Base-by-base conservation (phyloP, 2,797 vertebrate species). In the Smutsia gigantea region DNA sequence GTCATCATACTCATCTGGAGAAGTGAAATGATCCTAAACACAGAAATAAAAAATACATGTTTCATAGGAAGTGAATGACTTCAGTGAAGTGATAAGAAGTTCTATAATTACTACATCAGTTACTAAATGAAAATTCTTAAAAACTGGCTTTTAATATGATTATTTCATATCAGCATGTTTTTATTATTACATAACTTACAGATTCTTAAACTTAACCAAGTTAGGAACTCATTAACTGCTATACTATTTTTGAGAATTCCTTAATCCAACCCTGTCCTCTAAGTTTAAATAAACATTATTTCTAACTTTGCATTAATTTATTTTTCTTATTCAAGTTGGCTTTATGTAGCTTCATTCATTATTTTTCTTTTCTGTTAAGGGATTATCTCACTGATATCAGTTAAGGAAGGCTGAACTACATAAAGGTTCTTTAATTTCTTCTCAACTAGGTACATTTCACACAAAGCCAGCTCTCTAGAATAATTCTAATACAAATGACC, bases 1-100 rank as follows among this genome's bases (percentile, higher is more conserved):
- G 97, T 99, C 99, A 12, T 99, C 99, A 2, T 99, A 99, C 92
- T 99, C 99, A 87, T 99, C 99, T 0, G 99, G 99, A 96, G 99
- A 99, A 6, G 99, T 99, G 98, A 99, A 99, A 98, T 99, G 99
- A 98, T 99, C 99, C 99, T 99, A 95, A 75, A 97, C 53, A 86
- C 34, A 97, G 49, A 87, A 96, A 96, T 1, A 94, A n/a, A 94
- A 7, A 53, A 31, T 4, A 61, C 4, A 29, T 12, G 66, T 27
- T 90, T 13, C 91, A 96, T 94, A 78, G 31, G 42, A 94, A 71
- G 42, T 93, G 34, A 91, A 90, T 63, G 63, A 94, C 51, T 96
- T 95, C 19, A 85, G 31, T 21, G 49, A 19, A 13, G 90, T 63
- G 18, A 71, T n/a, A 23, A 83, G 84, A 64, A 71, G 7, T 55